Base-by-base conservation (phyloP, 1,140 invertebrate species). In the Lerema accius region DNA sequence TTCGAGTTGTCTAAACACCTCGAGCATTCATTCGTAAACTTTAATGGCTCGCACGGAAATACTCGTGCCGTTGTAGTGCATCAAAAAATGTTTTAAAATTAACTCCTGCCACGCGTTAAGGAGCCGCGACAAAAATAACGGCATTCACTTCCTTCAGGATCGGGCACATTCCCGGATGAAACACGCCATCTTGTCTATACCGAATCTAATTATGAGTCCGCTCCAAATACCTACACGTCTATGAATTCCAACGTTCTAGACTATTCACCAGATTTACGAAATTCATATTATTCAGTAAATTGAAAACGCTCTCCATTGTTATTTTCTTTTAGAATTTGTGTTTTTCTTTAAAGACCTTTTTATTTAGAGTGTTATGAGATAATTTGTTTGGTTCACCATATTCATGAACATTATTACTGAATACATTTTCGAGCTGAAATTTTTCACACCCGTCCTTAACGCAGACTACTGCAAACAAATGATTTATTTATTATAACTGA, bases 41-140 rank as follows among this genome's bases (percentile, higher is more conserved):
- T 55, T 55, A 42, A 56, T 56, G 40, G 53, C 23, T n/a, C 40
- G 17, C 35, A 64, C 61, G 46, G 62, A 67, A 67, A 63, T 71
- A 71, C 40, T 32, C 63, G 16, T 43, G 67, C 40, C 63, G 70
- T 65, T 70, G 69, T 71, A 73, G 72, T 71, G 73, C 70, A 78
- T 80, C 76, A 75, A 82, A 81, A 23, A 82, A 82, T 77, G 73
- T 73, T 75, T 76, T 78, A 82, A 79, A 80, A 76, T 80, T 80
- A 82, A 80, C 79, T 76, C 76, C 69, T 64, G 73, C 67, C 60
- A 62, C 48, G 71, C 63, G 55, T 63, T 62, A 70, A 79, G 76
- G 67, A 78, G 76, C 65, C 61, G 69, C 55, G 76, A 79, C 79
- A 71, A 71, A 82, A 84, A 84, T 84, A 84, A 71, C 74, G 60